Conservation (phyloP, 1,140 invertebrate species). For the Cyclina sinensis region DNA sequence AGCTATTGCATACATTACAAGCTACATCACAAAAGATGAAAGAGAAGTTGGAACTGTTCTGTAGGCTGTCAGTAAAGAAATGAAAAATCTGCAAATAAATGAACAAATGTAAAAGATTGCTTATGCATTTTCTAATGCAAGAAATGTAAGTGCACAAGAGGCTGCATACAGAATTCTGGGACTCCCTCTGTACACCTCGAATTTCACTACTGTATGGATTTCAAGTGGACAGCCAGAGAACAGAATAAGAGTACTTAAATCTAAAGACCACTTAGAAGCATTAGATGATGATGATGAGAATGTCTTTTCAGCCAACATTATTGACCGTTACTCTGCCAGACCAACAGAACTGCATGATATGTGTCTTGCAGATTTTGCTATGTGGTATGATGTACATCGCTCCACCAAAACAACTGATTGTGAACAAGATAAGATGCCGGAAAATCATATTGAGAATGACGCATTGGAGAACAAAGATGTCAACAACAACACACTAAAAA, state of each 20-base stretch:
- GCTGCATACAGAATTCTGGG: conserved; percentile 42
- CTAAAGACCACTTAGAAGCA: conserved; percentile 29
- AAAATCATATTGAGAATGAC: not conserved
- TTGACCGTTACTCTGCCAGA: conserved; percentile 60
- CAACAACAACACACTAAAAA: not conserved
- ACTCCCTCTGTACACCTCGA: conserved; percentile 48
- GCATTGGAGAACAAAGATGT: not conserved
- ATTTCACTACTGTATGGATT: conserved; percentile 59
- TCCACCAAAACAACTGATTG: not conserved
- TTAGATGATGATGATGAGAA: conserved; percentile 66
- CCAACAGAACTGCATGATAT: conserved; percentile 31
- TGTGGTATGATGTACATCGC: conserved; percentile 48
- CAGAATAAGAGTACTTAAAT: conserved; percentile 58
- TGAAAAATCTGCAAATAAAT: conserved; percentile 37
- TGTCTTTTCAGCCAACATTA: conserved; percentile 51
- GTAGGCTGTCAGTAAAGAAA: conserved; percentile 53
- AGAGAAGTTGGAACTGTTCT: conserved; percentile 51
- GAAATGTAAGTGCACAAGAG: conserved; percentile 61
- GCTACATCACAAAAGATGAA: conserved; percentile 56
- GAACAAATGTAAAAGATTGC: conserved; percentile 56
- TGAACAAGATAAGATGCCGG: not conserved
- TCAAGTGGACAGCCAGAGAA: conserved; percentile 58
- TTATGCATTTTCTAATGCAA: conserved; percentile 51
- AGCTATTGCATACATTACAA: conserved; percentile 48
- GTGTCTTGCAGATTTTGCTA: conserved; percentile 62